These are phyloP conservation scores for Schmidtea mediterranea DNA, from an alignment of 1,140 invertebrate genomes.

Conservation along the genomic window DNA sequence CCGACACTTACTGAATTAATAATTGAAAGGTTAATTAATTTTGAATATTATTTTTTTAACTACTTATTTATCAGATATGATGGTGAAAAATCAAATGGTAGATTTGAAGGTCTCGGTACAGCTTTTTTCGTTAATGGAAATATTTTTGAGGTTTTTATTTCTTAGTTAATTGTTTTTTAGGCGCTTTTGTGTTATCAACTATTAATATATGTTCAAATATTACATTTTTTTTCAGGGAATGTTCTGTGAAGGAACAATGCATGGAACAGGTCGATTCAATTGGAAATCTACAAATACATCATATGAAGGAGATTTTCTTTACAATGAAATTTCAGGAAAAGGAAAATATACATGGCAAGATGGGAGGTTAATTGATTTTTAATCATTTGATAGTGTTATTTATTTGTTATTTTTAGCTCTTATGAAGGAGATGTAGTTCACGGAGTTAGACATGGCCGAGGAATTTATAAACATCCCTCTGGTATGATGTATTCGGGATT, in stretches of 20 bases:
- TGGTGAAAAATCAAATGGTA: constrained; percentile 20
- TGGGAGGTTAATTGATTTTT: constrained; percentile 16
- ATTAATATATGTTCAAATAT: not conserved
- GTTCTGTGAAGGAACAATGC: constrained; percentile 23
- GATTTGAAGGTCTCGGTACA: constrained; percentile 21
- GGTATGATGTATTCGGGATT: constrained; percentile 21
- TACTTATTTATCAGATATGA: constrained; percentile 16
- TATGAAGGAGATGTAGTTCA: constrained; percentile 24
- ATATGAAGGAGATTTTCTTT: constrained; percentile 22
- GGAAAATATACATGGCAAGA: constrained; percentile 21
- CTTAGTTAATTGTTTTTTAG: not conserved
- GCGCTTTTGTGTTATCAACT: not conserved
- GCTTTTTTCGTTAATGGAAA: constrained; percentile 18
- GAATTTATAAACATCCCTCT: constrained; percentile 15
- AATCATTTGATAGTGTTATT: not conserved
- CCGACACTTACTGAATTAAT: constrained; percentile 19
- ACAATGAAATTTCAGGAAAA: constrained; percentile 23
- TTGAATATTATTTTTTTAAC: not conserved
- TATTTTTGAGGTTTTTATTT: constrained; percentile 16
- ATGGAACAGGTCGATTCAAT: constrained; percentile 21
- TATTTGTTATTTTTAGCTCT: constrained; percentile 11
- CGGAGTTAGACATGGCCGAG: constrained; percentile 23
- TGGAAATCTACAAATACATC: constrained; percentile 18
- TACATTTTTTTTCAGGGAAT: constrained; percentile 14
- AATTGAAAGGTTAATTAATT: constrained; percentile 13